Evolutionary conservation across 2,888 invertebrate genomes (phyloP), one percentile per base, ranked within the genome.

Genomic region (Spisula solida): DNA sequence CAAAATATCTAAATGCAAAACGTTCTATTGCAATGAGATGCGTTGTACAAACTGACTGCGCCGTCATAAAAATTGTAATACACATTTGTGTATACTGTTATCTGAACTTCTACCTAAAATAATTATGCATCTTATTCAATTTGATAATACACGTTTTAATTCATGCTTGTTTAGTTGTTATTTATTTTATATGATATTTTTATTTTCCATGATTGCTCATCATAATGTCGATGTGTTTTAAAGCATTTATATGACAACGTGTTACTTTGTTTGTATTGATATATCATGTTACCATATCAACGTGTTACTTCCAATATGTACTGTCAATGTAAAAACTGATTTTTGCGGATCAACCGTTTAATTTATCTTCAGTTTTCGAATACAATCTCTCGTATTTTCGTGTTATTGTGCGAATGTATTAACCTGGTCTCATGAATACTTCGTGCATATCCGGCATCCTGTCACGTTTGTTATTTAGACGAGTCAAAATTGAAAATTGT

Each of bases 181-280:
- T 75, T 75, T 75, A 75, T 75, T 75, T 75, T 75, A 34, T 70
- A 31, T 60, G 4, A 12, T 31, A 70, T 70, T 2, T 70, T 70
- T 70, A 31, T 70, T 31, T 31, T 34, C 18, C 75, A 75, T 75
- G 34, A 34, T 75, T 75, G 75, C 75, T 75, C 75, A 75, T 75
- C 41, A 41, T 41, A 8, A 31, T 75, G 31, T 31, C 75, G 29
- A 75, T 34, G 34, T 75, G 12, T 75, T 75, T 16, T 70, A 14
- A 75, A 75, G 75, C 75, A 75, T 75, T 75, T 75, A 31, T 18
- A 75, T 31, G 75, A 12, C 34, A 31, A 75, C 75, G 31, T 75
- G 75, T 75, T 75, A 34, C 31, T 75, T n/a, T 60, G 25, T 60
- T 60, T 60, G 20, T 60, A 31, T 75, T 75, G 75, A 34, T 75